These are phyloP conservation scores for Rhinopomastus cyanomelas DNA, from an alignment of 2,113 vertebrate genomes.

Conservation along the genomic window DNA sequence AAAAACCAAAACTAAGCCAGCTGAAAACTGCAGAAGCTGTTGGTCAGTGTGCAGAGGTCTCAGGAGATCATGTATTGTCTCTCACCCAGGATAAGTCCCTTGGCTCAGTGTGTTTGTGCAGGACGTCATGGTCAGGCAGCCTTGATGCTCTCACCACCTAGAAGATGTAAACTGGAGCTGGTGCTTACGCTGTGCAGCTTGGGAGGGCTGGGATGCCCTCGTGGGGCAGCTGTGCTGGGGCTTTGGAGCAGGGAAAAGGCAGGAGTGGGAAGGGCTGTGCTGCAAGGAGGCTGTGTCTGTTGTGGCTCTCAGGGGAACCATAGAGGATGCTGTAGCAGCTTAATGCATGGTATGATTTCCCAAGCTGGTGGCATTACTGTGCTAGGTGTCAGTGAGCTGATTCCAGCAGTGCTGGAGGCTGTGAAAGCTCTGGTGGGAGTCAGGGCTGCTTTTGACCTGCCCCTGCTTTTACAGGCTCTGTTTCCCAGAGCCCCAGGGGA, in stretches of 20 bases:
- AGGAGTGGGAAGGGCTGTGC: rapidly evolving
- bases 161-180: not conserved
- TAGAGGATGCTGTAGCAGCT: not conserved
- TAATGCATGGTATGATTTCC: not conserved
- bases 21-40: not conserved
- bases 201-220: not conserved
- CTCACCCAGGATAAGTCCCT: not conserved
- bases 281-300: not conserved
- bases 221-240: not conserved
- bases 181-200: rapidly evolving
- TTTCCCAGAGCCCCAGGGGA: rapidly evolving
- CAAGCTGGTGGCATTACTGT: not conserved
- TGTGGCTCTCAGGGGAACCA: rapidly evolving
- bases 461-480: not conserved
- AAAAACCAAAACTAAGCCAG: not conserved
- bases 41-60: not conserved
- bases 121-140: rapidly evolving
- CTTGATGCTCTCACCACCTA: not conserved
- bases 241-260: not conserved
- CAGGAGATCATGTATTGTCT: rapidly evolving
- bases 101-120: not conserved
- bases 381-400: rapidly evolving
- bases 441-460: not conserved
- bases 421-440: not conserved
- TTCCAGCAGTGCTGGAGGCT: not conserved